Base-by-base conservation (phyloP, 2,797 vertebrate species). In the Enteromius unitaeniatus region DNA sequence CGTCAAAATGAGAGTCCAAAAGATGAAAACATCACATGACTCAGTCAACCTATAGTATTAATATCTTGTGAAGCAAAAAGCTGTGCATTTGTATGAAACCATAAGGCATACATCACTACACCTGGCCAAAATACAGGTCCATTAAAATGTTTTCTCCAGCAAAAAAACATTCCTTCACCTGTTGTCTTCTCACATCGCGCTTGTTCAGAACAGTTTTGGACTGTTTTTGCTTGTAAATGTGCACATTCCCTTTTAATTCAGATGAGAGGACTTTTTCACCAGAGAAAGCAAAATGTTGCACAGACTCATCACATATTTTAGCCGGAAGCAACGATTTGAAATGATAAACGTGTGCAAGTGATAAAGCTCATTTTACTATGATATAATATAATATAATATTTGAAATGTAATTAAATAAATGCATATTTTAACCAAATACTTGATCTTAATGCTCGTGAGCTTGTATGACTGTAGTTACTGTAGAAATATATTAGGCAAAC, bases 401-500 rank as follows among this genome's bases (percentile, higher is more conserved):
- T 42, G 2, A 2, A 28, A 62, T 62, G 13, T 62, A 26, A 14
- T 58, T 3, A 28, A 28, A 31, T 15, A 2, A 28, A 62, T 62
- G 7, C 1, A 62, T 28, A 62, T 28, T 15, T 64, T 15, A 64
- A 7, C 60, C 26, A 64, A 6, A 64, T 64, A 13, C 26, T 28
- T 4, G 23, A 28, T 15, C 26, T 62, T 26, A 62, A 62, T 28
- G 58, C 26, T 26, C 14, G 5, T 78, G 42, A 84, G 68, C 79
- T 78, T 74, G 9, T 40, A 42, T 21, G 17, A 78, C 58, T 65
- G 45, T 60, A 49, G 51, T 11, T 9, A 40, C 37, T 42, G 10
- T 64, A 51, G 26, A 15, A 55, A 64, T 65, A 19, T 28, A 72
- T 84, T 10, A 68, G 9, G 60, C 31, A n/a, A 70, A 47, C 40